Conservation (phyloP, 2,797 vertebrate genomes). For the Huso huso region DNA sequence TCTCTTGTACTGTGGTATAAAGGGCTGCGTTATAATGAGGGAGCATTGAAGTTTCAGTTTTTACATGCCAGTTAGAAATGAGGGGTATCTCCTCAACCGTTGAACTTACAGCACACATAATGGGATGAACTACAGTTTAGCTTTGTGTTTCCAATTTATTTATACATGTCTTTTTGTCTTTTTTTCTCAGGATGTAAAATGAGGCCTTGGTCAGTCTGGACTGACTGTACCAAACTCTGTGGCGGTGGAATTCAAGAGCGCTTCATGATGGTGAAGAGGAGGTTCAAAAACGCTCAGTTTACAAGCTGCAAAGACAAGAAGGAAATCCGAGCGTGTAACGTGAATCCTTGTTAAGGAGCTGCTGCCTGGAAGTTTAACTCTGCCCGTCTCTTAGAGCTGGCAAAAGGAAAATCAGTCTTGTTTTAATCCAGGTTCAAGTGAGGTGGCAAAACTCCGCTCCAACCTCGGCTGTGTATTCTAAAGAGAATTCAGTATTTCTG, state of each 20-base stretch:
- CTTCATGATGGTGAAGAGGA: constrained; percentile 90
- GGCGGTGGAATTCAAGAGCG: constrained; percentile 93
- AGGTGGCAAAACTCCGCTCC: background rate
- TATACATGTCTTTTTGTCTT: background rate
- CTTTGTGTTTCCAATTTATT: too few relatives aligned
- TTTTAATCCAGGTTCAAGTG: constrained; percentile 32
- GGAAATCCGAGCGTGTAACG: constrained; percentile 92
- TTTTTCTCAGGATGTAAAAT: constrained; percentile 77
- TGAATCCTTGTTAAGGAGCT: constrained; percentile 83
- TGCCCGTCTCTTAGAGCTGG: constrained; percentile 23
- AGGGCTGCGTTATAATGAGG: too few relatives aligned
- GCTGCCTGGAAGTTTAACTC: constrained; percentile 25
- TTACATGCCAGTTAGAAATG: too few relatives aligned
- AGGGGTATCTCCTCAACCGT: too few relatives aligned
- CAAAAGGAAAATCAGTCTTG: constrained; percentile 56
- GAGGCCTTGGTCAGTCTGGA: constrained; percentile 93
- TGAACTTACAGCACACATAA: too few relatives aligned
- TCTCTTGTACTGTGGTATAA: too few relatives aligned
- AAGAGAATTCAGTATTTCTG: background rate
- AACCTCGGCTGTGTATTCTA: background rate
- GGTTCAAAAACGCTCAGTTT: constrained; percentile 81
- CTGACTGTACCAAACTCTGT: constrained; percentile 84
- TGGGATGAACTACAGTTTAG: too few relatives aligned
- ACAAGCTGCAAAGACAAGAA: constrained; percentile 97
- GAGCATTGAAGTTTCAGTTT: too few relatives aligned